A percentile compares a stretch with the other conserved stretches of the same genome.
phyloP scores from a whole-genome alignment of 2,888 invertebrate species.

The Mayetiola destructor region DNA sequence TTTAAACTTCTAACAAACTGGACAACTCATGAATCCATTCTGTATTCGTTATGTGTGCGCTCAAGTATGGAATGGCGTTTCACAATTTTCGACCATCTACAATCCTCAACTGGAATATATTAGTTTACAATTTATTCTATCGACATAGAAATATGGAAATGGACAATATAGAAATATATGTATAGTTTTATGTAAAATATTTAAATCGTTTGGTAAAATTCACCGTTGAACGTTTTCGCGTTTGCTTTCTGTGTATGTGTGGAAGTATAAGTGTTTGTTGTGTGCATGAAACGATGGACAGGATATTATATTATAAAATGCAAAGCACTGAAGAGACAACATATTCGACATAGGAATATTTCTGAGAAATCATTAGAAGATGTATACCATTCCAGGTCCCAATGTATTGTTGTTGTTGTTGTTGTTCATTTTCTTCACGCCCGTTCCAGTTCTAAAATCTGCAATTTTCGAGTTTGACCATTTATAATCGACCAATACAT shows the following conservation, averaged over 20 bases:
- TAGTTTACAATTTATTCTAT: too few species aligned
- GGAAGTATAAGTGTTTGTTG: background rate
- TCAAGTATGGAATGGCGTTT: too few species aligned
- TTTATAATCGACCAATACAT: constrained; percentile 2
- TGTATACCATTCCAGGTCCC: background rate
- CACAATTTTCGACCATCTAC: too few species aligned
- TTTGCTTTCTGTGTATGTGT: background rate
- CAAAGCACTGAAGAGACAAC: background rate
- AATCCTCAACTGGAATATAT: background rate
- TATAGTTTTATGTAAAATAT: too few species aligned
- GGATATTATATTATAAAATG: background rate
- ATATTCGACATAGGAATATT: background rate
- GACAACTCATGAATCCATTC: too few species aligned
- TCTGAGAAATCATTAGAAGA: constrained; percentile 8
- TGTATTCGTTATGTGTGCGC: background rate
- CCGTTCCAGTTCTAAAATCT: constrained; percentile 1
- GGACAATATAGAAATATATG: too few species aligned
- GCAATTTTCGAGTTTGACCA: constrained; percentile 10
- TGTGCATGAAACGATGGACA: too few species aligned
- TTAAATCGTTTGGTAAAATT: too few species aligned
- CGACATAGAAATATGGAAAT: too few species aligned
- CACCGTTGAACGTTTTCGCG: too few species aligned
- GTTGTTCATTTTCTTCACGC: background rate
- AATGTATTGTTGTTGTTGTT: background rate
- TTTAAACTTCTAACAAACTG: constrained; percentile 3